Base-by-base conservation (phyloP, 1,140 invertebrate species). In the Antheraea mylitta region DNA sequence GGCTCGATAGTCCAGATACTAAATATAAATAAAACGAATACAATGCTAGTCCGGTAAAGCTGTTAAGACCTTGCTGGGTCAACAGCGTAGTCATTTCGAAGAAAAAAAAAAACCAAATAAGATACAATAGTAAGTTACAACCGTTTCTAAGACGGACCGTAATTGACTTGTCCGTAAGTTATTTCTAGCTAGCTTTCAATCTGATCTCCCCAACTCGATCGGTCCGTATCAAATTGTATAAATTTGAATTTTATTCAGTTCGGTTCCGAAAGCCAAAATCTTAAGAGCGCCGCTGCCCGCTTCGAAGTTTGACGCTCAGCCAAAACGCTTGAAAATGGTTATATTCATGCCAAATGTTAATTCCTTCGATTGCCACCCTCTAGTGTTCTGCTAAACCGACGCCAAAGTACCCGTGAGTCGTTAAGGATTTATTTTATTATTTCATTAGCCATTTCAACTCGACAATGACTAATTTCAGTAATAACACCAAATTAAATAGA, bases 161-260 rank as follows among this genome's bases (percentile, higher is more conserved):
- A 53, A 53, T 53, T n/a, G 11, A 53, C 45, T 53, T 6, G 11
- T 53, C 13, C 6, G 4, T 10, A 7, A 53, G 9, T 53, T 53
- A 53, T 6, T 53, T 53, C 16, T 1, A 53, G 45, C 16, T 53
- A 53, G 45, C 45, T 10, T 53, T 53, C 16, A 53, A 53, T 53
- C 45, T 53, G 45, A 53, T 53, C 45, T 53, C 45, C 45, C 16
- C 45, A 13, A 16, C 45, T 53, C 45, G 45, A 30, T 22, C 18
- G 60, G 60, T 19, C 30, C 60, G 60, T 30, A 22, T 1, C 10
- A 36, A 22, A 60, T 18, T 19, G n/a, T 18, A 60, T 60, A 60
- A 60, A 30, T 61, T 61, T 61, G 60, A 61, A 61, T 61, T 61
- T 16, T 22, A 61, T 30, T 30, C 19, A 61, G 16, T 30, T 6